Base-by-base conservation (phyloP, 2,113 vertebrate genomes). In the Alexandromys fortis region DNA sequence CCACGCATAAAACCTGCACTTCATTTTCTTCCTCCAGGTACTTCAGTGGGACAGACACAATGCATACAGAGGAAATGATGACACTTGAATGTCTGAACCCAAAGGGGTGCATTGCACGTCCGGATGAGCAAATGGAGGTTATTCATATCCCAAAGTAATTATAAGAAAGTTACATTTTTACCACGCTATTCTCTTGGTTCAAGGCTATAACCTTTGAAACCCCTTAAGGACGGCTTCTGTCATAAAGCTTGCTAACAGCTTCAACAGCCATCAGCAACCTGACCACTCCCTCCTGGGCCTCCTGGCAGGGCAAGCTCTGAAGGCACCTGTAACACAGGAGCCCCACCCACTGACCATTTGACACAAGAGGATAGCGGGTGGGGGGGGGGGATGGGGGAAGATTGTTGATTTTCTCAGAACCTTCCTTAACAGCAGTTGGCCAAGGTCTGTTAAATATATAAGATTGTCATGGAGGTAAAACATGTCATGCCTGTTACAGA, bases 11-110 rank as follows among this genome's bases (percentile, higher is more conserved):
- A 92, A 94, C 79, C 94, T n/a, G 70, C 16, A 11, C 87, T 86
- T 47, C 7, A 81, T 96, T 77, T 93, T 68, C 70, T 73, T 72
- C 86, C 89, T 81, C 8, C 83, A 94, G 82, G 90, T 96, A 90
- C 92, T 77, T 86, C 75, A 68, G 68, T 52, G 0, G 76, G 75
- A 63, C 85, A 89, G 86, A 88, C 24, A 82, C n/a, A 35, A 47
- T 13, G 61, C 47, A 35, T 5, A 63, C 45, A 1, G 26, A 94
- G 90, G 72, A 90, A 91, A 52, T 14, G 16, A 1, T 28, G 45
- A 77, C 19, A 16, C 67, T n/a, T 1, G 3, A 78, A 70, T 49
- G 86, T 16, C 79, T 16, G 47, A 77, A 73, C 38, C 42, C 72
- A 12, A 92, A 88, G 89, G 35, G 67, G 24, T 65, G n/a, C 67